Conservation (phyloP, 2,888 invertebrate species). For the Abrostola triplasia region DNA sequence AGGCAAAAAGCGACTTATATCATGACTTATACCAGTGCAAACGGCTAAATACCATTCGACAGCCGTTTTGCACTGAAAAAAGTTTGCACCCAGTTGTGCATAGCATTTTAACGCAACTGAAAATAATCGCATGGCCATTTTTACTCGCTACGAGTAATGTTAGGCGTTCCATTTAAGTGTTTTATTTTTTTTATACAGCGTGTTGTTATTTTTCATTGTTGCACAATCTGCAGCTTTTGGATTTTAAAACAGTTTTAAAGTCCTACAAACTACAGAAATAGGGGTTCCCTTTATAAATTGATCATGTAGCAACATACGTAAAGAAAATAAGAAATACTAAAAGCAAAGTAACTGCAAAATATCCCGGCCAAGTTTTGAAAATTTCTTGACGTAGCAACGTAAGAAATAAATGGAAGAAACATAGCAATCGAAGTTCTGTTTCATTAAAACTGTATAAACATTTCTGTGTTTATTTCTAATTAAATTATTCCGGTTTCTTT, state of each 20-base stretch:
- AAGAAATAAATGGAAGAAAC: background rate
- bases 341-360: background rate
- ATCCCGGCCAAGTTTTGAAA: background rate
- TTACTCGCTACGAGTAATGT: slow-evolving; percentile 7
- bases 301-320: no score
- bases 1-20: no score
- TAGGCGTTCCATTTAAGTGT: slow-evolving; percentile 16
- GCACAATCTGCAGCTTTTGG: background rate
- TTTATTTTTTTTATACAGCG: slow-evolving; percentile 7
- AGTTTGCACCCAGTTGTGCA: slow-evolving; percentile 19
- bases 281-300: no score
- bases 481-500: slow-evolving; percentile 1
- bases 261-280: background rate
- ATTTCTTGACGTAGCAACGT: background rate
- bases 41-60: slow-evolving; percentile 19
- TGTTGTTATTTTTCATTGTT: background rate
- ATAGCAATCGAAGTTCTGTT: slow-evolving; percentile 2
- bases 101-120: slow-evolving; percentile 28
- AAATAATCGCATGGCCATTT: slow-evolving; percentile 22
- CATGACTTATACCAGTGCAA: background rate
- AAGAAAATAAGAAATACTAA: no score
- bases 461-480: background rate
- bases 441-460: slow-evolving; percentile 3
- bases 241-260: background rate
- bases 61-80: slow-evolving; percentile 28